Percentiles rank a stretch among this genome's conserved stretches.
These are phyloP conservation scores for Myotis vivesi DNA, from an alignment of 2,797 vertebrate species.

Conservation along the genomic window DNA sequence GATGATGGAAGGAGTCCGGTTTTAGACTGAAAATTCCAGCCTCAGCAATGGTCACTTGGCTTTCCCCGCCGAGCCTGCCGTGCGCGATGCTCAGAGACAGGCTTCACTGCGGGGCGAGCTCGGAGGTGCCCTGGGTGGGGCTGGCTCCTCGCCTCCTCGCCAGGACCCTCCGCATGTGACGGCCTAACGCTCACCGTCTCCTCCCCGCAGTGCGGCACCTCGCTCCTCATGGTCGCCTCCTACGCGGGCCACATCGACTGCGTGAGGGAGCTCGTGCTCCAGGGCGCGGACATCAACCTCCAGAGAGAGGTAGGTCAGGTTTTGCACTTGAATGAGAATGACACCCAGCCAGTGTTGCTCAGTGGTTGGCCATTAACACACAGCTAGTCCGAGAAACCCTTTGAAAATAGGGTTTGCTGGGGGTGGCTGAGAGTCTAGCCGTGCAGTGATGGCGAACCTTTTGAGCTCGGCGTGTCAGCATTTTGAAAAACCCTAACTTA, in stretches of 20 bases:
- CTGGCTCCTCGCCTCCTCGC: slow-evolving; percentile 21
- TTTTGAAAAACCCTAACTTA: too few species aligned
- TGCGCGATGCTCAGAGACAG: background rate
- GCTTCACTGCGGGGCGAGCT: background rate
- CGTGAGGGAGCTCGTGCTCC: slow-evolving; percentile 93
- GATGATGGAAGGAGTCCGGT: background rate
- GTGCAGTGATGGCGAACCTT: too few species aligned
- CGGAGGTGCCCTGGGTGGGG: background rate
- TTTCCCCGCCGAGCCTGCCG: background rate
- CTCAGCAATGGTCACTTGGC: background rate
- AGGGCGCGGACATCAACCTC: slow-evolving; percentile 97
- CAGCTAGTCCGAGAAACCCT: background rate
- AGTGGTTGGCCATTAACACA: background rate
- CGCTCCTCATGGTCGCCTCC: slow-evolving; percentile 96
- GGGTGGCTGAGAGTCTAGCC: background rate
- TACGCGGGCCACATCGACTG: slow-evolving; percentile 93
- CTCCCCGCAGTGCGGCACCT: slow-evolving; percentile 91
- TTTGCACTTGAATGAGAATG: background rate
- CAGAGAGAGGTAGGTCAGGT: slow-evolving; percentile 93
- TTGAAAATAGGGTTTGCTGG: background rate
- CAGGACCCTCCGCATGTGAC: background rate
- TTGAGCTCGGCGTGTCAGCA: too few species aligned
- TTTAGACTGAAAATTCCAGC: slow-evolving; percentile 4
- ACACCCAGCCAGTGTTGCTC: background rate
- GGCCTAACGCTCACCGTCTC: slow-evolving; percentile 72